Evolutionary conservation across 2,113 vertebrate genomes (phyloP), one percentile per base, ranked within the genome.

Genomic region (Macroglossus sobrinus): DNA sequence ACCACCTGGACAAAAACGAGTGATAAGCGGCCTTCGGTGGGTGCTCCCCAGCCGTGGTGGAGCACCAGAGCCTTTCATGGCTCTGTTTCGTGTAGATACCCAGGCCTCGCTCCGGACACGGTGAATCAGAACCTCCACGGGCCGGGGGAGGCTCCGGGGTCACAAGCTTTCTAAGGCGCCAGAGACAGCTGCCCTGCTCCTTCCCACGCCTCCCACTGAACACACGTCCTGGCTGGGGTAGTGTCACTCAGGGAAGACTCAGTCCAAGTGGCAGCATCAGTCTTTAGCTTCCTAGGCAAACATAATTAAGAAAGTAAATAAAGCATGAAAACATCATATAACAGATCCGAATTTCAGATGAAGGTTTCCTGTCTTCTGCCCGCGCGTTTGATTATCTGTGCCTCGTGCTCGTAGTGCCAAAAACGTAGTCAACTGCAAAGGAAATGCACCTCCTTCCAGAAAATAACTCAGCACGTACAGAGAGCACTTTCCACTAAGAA

Each of bases 281-380:
- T 63, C 84, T 64, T 82, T 4, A 43, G 84, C 26, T 59, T 85
- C 85, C 63, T 79, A 50, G 50, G 47, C 72, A 94, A 94, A 95
- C 47, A 72, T 61, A 88, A 93, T 86, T 91, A 89, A 47, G 64
- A 84, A 94, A 84, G 87, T 72, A 89, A 85, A 81, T 61, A 85
- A 86, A 57, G 55, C 89, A 50, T 57, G 86, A 82, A 76, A 61
- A 68, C 35, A 38, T 16, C 59, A 16, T 1, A 12, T 11, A 43
- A 63, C 40, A 28, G 57, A 79, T 5, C 50, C 76, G 28, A 14
- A 53, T 43, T 64, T 69, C 59, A 76, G 53, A 75, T 53, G 12
- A 45, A 40, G 26, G 3, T 64, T n/a, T 66, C 38, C 40, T 69
- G 16, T 7, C 33, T 59, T 19, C 24, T 78, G 43, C 76, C 21